These are phyloP conservation scores for Grammomys surdaster DNA, from an alignment of 2,113 vertebrate species.

Conservation along the genomic window DNA sequence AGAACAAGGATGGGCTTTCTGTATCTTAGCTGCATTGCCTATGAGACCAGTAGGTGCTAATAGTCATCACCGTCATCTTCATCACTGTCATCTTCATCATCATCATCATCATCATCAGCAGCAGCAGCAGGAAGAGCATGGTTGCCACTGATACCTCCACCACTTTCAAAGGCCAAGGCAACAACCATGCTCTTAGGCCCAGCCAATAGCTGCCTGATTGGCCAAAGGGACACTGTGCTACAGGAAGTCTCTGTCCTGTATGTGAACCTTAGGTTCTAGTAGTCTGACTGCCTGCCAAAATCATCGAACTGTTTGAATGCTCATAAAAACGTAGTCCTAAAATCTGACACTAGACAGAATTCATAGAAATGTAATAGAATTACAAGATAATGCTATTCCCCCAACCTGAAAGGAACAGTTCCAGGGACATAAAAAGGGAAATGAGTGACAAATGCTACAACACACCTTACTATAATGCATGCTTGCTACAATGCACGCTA, in stretches of 20 bases:
- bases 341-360: background rate
- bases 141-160: too few relatives aligned
- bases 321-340: conserved; percentile 39
- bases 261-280: background rate
- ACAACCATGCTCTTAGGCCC: background rate
- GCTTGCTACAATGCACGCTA: background rate
- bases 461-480: too few relatives aligned
- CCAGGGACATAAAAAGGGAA: background rate
- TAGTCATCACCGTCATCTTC: background rate
- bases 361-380: conserved; percentile 60
- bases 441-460: background rate
- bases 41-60: too few relatives aligned
- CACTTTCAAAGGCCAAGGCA: background rate
- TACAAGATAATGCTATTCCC: conserved; percentile 22
- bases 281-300: background rate
- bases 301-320: background rate
- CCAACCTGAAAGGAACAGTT: conserved; percentile 51
- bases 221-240: background rate
- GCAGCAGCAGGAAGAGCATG: background rate
- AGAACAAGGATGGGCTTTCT: background rate
- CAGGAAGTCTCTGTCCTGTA: background rate
- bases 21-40: background rate
- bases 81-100: accelerated
- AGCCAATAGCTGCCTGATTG: background rate
- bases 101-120: background rate